Conservation (phyloP, 2,113 vertebrate species). For the Neomonachus schauinslandi region DNA sequence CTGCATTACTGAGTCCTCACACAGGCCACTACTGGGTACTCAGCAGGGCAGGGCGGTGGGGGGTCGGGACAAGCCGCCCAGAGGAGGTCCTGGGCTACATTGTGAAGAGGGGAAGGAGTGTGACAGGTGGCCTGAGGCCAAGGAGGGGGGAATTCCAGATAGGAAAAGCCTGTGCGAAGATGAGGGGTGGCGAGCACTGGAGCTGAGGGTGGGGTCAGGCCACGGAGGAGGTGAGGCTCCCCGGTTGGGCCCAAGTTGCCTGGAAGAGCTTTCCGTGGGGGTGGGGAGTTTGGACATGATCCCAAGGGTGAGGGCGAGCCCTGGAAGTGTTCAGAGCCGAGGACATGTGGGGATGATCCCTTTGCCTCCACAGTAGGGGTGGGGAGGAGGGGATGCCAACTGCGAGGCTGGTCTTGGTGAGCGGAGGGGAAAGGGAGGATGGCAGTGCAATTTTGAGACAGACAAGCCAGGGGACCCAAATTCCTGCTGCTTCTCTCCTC, state of each 20-base stretch:
- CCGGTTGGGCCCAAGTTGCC: neutral
- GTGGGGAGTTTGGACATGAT: neutral
- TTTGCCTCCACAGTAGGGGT: neutral
- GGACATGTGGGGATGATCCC: too few relatives aligned
- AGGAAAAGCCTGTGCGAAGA: neutral
- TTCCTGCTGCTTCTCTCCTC: neutral
- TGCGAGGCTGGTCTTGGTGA: neutral
- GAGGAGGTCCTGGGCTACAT: neutral
- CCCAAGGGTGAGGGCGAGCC: neutral
- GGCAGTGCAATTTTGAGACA: neutral
- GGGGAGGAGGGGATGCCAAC: neutral
- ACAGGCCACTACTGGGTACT: neutral
- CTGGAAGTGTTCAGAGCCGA: neutral
- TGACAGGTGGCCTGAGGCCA: neutral
- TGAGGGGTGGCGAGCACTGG: neutral
- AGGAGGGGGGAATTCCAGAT: neutral
- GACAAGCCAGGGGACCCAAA: neutral
- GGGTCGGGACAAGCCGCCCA: accelerated
- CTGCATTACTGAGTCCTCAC: accelerated
- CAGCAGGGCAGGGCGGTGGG: neutral
- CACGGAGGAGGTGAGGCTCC: neutral
- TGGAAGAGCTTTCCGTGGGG: neutral
- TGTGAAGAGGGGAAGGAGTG: neutral
- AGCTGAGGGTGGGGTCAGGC: neutral
- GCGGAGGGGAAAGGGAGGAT: neutral